Conservation (phyloP, 2,797 vertebrate genomes). For the Danio tinwini region DNA sequence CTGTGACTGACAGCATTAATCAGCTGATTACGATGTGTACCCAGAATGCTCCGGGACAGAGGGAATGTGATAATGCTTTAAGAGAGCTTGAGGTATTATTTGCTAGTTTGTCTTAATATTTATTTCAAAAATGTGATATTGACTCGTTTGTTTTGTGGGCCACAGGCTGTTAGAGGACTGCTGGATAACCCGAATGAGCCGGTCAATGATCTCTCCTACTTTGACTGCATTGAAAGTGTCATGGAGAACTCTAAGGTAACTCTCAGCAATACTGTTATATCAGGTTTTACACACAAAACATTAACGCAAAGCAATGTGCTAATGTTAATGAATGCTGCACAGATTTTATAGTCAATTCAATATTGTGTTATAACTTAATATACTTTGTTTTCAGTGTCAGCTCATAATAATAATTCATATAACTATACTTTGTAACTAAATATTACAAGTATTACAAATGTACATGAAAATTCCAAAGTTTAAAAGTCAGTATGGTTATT, state of each 20-base stretch:
- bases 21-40: slow-evolving; percentile 96
- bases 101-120: neutral
- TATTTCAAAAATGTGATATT: neutral
- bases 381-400: too few relatives aligned
- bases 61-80: slow-evolving; percentile 95
- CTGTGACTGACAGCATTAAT: slow-evolving; percentile 97
- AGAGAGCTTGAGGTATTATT: slow-evolving; percentile 90
- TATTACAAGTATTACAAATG: too few relatives aligned
- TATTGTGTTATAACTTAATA: too few relatives aligned
- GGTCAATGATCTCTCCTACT: slow-evolving; percentile 94
- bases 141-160: neutral
- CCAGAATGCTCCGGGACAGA: slow-evolving; percentile 95
- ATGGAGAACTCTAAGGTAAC: slow-evolving; percentile 98
- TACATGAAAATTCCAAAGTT: too few relatives aligned
- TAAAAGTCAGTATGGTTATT: too few relatives aligned
- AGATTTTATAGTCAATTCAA: too few relatives aligned
- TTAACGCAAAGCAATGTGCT: too few relatives aligned
- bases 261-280: neutral
- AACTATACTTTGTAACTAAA: too few relatives aligned
- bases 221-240: slow-evolving; percentile 96
- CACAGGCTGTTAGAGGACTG: slow-evolving; percentile 93
- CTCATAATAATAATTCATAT: too few relatives aligned
- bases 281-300: too few relatives aligned
- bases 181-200: slow-evolving; percentile 94
- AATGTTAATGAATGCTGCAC: too few relatives aligned